phyloP scores from a whole-genome alignment of 2,797 vertebrate genomes.

The Microctenopoma steveboyesi region DNA sequence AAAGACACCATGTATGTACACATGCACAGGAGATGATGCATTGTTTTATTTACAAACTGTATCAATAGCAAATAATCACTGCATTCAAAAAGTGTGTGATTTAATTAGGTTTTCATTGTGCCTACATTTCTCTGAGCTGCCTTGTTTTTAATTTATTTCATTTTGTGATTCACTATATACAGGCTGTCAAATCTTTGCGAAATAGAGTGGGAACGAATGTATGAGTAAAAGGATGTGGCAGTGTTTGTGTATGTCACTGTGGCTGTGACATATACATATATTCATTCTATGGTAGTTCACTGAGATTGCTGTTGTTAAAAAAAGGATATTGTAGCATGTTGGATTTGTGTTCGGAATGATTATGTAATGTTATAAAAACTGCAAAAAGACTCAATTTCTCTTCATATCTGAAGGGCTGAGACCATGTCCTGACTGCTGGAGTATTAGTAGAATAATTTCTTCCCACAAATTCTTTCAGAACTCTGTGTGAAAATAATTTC shows the following conservation, averaged over 20 bases:
- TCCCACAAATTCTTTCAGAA: not conserved
- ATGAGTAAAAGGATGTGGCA: conserved; percentile 11
- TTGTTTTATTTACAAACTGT: conserved; percentile 28
- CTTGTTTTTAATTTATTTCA: conserved; percentile 20
- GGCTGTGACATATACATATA: too few species aligned
- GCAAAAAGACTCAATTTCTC: not conserved
- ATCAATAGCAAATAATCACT: conserved; percentile 56
- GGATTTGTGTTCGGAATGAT: conserved; percentile 10
- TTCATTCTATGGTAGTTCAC: not conserved
- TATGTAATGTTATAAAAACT: conserved; percentile 10
- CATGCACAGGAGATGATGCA: conserved; percentile 19
- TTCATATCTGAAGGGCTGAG: not conserved
- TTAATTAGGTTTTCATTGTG: conserved; percentile 44
- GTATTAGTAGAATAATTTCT: not conserved
- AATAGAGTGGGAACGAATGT: not conserved
- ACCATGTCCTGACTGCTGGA: not conserved
- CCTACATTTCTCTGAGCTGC: conserved; percentile 21
- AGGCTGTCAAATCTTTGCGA: conserved; percentile 1
- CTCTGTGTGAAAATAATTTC: conserved; percentile 29
- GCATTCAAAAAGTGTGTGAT: conserved; percentile 39
- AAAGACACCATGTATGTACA: conserved; percentile 21
- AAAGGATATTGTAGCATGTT: not conserved
- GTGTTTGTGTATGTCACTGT: not conserved
- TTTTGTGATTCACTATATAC: conserved; percentile 21
- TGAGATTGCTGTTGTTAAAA: conserved; percentile 1